Base-by-base conservation (phyloP, 2,797 vertebrate genomes). In the Sebastiscus albofasciatus region DNA sequence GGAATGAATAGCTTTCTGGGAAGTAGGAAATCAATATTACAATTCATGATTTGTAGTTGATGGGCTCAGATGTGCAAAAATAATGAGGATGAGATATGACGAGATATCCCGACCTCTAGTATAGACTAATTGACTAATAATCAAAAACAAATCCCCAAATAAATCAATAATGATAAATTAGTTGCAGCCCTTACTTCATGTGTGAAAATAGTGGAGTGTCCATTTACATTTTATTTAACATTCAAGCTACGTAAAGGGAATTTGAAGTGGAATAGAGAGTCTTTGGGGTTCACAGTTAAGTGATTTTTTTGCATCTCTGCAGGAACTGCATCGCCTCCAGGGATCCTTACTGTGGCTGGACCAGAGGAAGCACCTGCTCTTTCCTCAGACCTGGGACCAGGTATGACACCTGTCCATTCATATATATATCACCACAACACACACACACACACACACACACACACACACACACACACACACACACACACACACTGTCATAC, bases 341-440 rank as follows among this genome's bases (percentile, higher is more conserved):
- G 77, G 98, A 99, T 76, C 98, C 98, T 0, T 99, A 99, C 93
- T 99, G 98, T 0, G 98, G 98, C 68, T 99, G 98, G 98, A 96
- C 97, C 1, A 90, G 95, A 0, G 97, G 97, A 34, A 97, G 97
- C 80, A 96, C 97, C 91, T 99, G 98, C 24, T 42, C 97, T 31
- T 99, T 98, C 93, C 96, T 98, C 77, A 95, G 97, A 68, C 96
- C 96, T 0, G 96, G 95, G 31, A 96, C 97, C 93, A 98, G 98
- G 98, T 99, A 95, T 76, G 71, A 81, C 42, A 22, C 36, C 61
- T 72, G 46, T 81, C 26, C 20, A 39, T 59, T 42, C 49, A 2
- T 39, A 36, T 54, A 27, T 20, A 39, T 29, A 12, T 52, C 1
- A n/a, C 34, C 24, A 4, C 20, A 33, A 67, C 78, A 66, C 65